These are phyloP conservation scores for Pseudomyrmex gracilis DNA, from an alignment of 1,140 invertebrate genomes.

Conservation along the genomic window DNA sequence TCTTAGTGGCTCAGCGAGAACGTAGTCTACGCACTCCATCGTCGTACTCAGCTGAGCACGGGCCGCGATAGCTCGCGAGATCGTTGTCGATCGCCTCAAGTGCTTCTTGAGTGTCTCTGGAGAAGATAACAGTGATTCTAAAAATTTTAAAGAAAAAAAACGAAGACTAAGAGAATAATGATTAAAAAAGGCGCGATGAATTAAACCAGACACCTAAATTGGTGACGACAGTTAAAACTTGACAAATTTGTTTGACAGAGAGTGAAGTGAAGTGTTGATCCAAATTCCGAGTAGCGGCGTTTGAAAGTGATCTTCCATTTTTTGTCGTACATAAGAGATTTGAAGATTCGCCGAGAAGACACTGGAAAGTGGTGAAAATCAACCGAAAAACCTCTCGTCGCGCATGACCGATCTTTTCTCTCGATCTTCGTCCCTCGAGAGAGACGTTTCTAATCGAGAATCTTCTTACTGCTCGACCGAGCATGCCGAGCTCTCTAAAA, in stretches of 20 bases:
- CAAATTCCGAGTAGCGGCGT: not conserved
- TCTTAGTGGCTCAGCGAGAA: conserved; percentile 80
- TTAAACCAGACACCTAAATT: not conserved
- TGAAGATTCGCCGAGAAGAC: not conserved
- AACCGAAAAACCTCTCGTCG: conserved; percentile 37
- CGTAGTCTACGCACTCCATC: conserved; percentile 80
- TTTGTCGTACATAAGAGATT: not conserved
- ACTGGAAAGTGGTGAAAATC: conserved; percentile 75
- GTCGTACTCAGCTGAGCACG: conserved; percentile 76
- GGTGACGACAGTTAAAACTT: not conserved
- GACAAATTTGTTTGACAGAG: not conserved
- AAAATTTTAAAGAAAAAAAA: not conserved
- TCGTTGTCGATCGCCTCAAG: conserved; percentile 53
- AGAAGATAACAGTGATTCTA: not conserved
- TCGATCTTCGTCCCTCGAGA: not conserved
- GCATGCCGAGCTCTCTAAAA: conserved; percentile 53
- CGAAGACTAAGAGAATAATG: not conserved
- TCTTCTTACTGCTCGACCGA: conserved; percentile 41
- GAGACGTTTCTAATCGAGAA: conserved; percentile 51
- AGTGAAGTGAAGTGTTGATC: conserved; percentile 66
- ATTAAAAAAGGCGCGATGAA: not conserved
- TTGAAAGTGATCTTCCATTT: conserved; percentile 48
- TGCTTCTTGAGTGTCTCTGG: not conserved
- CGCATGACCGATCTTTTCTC: conserved; percentile 8
- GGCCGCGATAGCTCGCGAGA: conserved; percentile 43